These are phyloP conservation scores for Noctua fimbriata DNA, from an alignment of 2,888 invertebrate species.

Conservation along the genomic window DNA sequence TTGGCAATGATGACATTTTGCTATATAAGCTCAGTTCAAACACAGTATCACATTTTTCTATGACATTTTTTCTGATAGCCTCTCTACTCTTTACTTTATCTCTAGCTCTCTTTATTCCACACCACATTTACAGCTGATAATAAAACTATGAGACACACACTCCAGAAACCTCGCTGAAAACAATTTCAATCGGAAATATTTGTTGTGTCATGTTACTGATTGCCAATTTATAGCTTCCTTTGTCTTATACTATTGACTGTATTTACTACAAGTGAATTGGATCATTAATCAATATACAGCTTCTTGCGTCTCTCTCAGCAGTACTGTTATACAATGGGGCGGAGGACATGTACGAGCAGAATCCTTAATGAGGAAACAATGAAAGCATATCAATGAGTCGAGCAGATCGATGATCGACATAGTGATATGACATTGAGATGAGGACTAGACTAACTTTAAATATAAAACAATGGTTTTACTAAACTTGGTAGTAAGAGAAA, in stretches of 20 bases:
- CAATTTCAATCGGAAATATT: constrained; percentile 3
- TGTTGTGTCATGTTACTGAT: constrained; percentile 1
- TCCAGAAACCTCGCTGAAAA: not conserved
- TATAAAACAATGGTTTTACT: not conserved
- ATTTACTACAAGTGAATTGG: constrained; percentile 10
- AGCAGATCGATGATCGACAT: constrained; percentile 18
- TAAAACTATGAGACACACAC: not conserved
- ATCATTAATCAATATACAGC: constrained; percentile 34
- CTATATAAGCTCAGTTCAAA: not conserved
- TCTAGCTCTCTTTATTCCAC: not conserved
- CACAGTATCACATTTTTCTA: not conserved
- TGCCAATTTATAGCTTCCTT: constrained; percentile 2
- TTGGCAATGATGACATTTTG: not conserved
- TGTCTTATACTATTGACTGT: not conserved
- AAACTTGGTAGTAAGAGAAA: not conserved
- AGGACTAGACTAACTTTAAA: not conserved
- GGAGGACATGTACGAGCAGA: constrained; percentile 11
- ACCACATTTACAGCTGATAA: not conserved
- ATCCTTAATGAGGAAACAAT: constrained; percentile 42
- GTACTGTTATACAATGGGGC: constrained; percentile 27
- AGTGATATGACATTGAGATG: not conserved
- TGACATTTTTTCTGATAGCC: not conserved
- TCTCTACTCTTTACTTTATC: not conserved
- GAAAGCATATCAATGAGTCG: constrained; percentile 31
- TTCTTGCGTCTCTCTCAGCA: constrained; percentile 10